These are phyloP conservation scores for Trilocha varians DNA, from an alignment of 2,888 invertebrate genomes.

Conservation along the genomic window DNA sequence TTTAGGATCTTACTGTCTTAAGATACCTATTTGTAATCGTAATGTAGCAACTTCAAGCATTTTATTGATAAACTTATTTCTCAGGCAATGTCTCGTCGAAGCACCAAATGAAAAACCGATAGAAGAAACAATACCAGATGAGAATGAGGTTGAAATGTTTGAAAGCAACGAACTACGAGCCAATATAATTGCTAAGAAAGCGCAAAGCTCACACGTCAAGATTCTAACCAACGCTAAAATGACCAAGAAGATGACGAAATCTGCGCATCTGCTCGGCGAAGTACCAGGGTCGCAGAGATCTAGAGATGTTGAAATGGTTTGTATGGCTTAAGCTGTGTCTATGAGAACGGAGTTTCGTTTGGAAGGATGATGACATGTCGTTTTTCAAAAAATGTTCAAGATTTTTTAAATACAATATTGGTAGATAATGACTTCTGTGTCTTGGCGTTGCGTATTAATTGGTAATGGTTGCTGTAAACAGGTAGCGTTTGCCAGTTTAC, in stretches of 20 bases:
- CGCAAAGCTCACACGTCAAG: conserved; percentile 50
- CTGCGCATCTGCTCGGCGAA: conserved; percentile 52
- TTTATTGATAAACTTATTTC: too few relatives aligned
- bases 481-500: too few relatives aligned
- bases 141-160: conserved; percentile 20
- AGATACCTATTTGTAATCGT: too few relatives aligned
- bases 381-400: too few relatives aligned
- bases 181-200: conserved; percentile 45
- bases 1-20: too few relatives aligned
- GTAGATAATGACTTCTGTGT: too few relatives aligned
- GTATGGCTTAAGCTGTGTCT: not conserved
- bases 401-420: too few relatives aligned
- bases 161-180: conserved; percentile 26
- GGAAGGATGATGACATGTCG: too few relatives aligned
- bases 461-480: too few relatives aligned
- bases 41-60: too few relatives aligned
- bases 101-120: conserved; percentile 11
- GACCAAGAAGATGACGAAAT: conserved; percentile 48
- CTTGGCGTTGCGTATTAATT: too few relatives aligned
- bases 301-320: conserved; percentile 34
- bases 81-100: conserved; percentile 28
- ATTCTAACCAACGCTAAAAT: conserved; percentile 28
- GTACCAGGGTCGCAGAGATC: conserved; percentile 15
- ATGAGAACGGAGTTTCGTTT: too few relatives aligned
- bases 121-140: conserved; percentile 20